These are phyloP conservation scores for Syrphus vitripennis DNA, from an alignment of 2,888 invertebrate species.

Conservation along the genomic window DNA sequence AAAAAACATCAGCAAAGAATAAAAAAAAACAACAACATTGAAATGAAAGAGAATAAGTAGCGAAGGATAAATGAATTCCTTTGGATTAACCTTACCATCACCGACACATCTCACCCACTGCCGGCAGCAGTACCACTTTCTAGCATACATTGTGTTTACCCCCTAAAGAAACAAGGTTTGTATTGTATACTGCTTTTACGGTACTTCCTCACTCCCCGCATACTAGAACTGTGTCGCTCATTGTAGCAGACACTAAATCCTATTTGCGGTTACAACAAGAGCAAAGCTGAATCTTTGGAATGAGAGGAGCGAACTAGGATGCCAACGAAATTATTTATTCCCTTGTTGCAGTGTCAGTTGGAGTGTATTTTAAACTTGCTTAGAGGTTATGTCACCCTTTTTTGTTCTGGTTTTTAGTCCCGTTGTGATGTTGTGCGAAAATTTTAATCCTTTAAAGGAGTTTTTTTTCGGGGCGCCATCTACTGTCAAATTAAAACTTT, in stretches of 20 bases:
- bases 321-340: constrained; percentile 67
- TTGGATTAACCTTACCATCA: constrained; percentile 69
- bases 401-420: not conserved
- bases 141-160: constrained; percentile 59
- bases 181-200: constrained; percentile 46
- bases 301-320: constrained; percentile 17
- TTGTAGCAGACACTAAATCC: constrained; percentile 71
- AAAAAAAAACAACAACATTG: constrained; percentile 21
- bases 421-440: constrained; percentile 17
- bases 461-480: constrained; percentile 28
- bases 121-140: constrained; percentile 11
- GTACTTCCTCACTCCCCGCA: not conserved
- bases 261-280: constrained; percentile 62
- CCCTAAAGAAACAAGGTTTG: constrained; percentile 53
- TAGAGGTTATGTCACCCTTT: constrained; percentile 63
- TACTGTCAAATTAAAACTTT: constrained; percentile 57
- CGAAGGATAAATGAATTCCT: constrained; percentile 70
- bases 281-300: constrained; percentile 29
- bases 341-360: constrained; percentile 62
- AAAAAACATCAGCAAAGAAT: constrained; percentile 8
- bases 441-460: constrained; percentile 60
- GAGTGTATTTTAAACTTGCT: constrained; percentile 66
- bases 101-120: constrained; percentile 45
- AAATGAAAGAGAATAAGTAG: constrained; percentile 65
- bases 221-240: constrained; percentile 47